Evolutionary conservation across 2,797 vertebrate species (phyloP), one percentile per base, ranked within the genome.

Genomic region (Microchirus variegatus): DNA sequence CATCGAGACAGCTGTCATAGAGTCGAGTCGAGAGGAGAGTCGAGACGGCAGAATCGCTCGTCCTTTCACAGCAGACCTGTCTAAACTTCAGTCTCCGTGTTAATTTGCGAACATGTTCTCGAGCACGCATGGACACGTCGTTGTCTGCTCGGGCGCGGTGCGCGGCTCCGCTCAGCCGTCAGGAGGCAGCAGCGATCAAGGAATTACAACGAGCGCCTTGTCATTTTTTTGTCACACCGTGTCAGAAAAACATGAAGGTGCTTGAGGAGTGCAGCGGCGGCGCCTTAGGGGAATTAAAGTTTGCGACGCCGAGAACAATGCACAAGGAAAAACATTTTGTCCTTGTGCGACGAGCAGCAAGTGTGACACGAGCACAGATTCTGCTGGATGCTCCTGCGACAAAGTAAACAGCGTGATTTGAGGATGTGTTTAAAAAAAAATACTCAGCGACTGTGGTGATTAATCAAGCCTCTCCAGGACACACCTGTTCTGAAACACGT

Each of bases 1-100:
- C 47, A 42, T 19, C n/a, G 36, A 47, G 56, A 63, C 42, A 53
- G 46, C 62, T 68, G 70, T 71, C 75, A 64, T 43, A 14, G 19
- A 63, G 44, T 53, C 26, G 18, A 22, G 22, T 19, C 22, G 14
- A 54, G 19, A 2, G 14, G 7, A 60, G 19, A 31, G 31, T 26
- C 26, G 3, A n/a, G 3, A 3, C 26, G 5, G 4, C 31, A 31
- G 31, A 31, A 31, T 6, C 35, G 31, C 37, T 44, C 51, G 43
- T 46, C 14, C 19, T 10, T 14, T 58, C 35, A 31, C 17, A 46
- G 37, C 22, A 15, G n/a, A 38, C 22, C 14, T 36, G 59, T 37
- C 52, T 36, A 11, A 49, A 65, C 18, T 9, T 67, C 17, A 26
- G 14, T 63, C 26, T 50, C 31, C 7, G 6, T 19, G 18, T 46